Evolutionary conservation across 2,888 invertebrate genomes (phyloP), one percentile per base, ranked within the genome.

Genomic region (Pocota personata): DNA sequence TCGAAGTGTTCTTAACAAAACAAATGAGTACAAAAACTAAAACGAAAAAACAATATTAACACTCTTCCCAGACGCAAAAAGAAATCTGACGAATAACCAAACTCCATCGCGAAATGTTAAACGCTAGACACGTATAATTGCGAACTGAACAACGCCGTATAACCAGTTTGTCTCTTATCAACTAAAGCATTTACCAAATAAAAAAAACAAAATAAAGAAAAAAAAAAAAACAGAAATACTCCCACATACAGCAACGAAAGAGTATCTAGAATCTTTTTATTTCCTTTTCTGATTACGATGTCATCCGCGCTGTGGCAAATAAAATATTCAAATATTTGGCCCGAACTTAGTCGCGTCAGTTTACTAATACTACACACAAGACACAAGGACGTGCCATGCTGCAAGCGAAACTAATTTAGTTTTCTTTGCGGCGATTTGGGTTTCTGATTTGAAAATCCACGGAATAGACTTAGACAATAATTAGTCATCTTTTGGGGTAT

Each of bases 91-190:
- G 32, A 14, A 75, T 46, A 24, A 24, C n/a, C 14, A 14, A 46
- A 57, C 16, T 57, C 35, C 21, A 14, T 43, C 32, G 24, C 64
- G 35, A 66, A 67, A 48, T 76, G 64, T 55, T 43, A 55, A 40
- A 24, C 32, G 48, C 46, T 48, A 55, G 19, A 27, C 43, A 40
- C 69, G 69, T 43, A 43, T 30, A 69, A 55, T 57, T 30, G 30
- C 76, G 1, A 35, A 67, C 76, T 76, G 76, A 76, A 10, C n/a
- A 52, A 32, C 14, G 43, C 35, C 21, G 35, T 37, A 14, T n/a
- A 75, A 58, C 35, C 35, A 76, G 48, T 76, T 58, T 40, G 12
- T 14, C 14, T 48, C 50, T 76, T 67, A 76, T 76, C 67, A 58
- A 50, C 58, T 67, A 27, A 32, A 32, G 14, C 27, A 19, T 24